These are phyloP conservation scores for Hypotaenidia philippensis DNA, from an alignment of 2,797 vertebrate genomes.

Conservation along the genomic window DNA sequence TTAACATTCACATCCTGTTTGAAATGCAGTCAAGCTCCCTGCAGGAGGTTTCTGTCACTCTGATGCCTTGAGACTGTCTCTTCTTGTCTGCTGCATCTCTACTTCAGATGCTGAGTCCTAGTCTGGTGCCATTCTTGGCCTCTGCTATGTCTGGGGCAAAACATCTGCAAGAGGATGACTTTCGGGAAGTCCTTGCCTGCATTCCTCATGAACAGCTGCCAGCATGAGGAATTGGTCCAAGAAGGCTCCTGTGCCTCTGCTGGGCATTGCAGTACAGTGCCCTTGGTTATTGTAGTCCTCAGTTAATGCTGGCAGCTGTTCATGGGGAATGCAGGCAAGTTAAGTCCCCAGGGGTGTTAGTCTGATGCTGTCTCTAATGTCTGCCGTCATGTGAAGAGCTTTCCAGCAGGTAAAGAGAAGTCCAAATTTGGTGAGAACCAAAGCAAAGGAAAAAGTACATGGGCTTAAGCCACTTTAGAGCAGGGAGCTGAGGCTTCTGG, in stretches of 20 bases:
- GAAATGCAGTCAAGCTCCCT: background rate
- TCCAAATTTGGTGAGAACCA: background rate
- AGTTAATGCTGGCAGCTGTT: no score
- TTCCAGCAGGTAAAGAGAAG: background rate
- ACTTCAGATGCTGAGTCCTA: background rate
- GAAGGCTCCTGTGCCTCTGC: accelerated
- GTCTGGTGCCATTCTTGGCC: background rate
- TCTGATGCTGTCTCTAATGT: background rate
- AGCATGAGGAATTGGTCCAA: accelerated
- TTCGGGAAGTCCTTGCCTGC: background rate
- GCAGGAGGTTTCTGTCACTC: background rate
- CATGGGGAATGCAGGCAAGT: no score
- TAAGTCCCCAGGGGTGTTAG: accelerated
- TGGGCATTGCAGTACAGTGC: background rate
- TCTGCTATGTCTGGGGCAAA: accelerated
- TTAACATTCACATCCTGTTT: background rate
- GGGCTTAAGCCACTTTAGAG: background rate
- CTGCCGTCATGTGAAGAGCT: background rate
- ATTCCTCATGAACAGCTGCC: accelerated
- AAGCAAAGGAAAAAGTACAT: background rate
- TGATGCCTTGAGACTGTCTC: accelerated
- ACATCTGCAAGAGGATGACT: no score
- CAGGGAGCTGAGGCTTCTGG: background rate
- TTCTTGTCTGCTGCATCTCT: background rate
- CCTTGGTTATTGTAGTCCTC: background rate